Conservation (phyloP, 2,113 vertebrate species). For the Actenoides hombroni region DNA sequence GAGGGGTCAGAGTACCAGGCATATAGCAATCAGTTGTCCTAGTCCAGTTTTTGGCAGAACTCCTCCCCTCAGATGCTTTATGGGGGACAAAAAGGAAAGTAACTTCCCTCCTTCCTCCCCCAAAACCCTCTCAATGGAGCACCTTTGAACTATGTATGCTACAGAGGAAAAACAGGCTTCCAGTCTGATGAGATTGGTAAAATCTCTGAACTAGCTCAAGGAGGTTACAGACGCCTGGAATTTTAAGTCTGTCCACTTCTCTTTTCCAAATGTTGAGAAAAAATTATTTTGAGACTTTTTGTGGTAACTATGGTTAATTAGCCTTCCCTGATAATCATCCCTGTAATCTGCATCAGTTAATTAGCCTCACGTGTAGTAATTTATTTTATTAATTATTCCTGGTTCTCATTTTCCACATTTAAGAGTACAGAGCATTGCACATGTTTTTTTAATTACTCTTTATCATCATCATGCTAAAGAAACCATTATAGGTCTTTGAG, state of each 20-base stretch:
- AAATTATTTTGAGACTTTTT: not conserved
- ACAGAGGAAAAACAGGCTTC: not conserved
- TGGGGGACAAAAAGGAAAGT: not conserved
- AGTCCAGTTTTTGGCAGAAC: not conserved
- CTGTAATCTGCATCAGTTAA: constrained; percentile 13
- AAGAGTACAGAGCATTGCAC: not conserved
- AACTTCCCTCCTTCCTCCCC: not conserved
- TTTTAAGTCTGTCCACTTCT: not conserved
- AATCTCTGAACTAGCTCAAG: not conserved
- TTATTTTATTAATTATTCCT: constrained; percentile 38
- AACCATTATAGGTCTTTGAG: not conserved
- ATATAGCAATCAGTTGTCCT: not conserved
- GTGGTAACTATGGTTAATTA: constrained; percentile 6
- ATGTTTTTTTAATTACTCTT: constrained; percentile 20
- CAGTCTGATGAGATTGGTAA: not conserved
- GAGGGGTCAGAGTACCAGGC: not conserved
- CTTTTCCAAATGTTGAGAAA: not conserved
- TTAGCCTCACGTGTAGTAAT: not conserved
- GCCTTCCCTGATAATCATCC: constrained; percentile 2
- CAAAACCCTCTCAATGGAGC: not conserved
- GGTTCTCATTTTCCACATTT: constrained; percentile 7
- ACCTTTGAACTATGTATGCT: not conserved
- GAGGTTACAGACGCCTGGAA: not conserved
- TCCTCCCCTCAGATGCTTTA: not conserved
- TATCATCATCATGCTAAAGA: not conserved